phyloP scores from a whole-genome alignment of 2,797 vertebrate genomes.

The Bradypodion ventrale region DNA sequence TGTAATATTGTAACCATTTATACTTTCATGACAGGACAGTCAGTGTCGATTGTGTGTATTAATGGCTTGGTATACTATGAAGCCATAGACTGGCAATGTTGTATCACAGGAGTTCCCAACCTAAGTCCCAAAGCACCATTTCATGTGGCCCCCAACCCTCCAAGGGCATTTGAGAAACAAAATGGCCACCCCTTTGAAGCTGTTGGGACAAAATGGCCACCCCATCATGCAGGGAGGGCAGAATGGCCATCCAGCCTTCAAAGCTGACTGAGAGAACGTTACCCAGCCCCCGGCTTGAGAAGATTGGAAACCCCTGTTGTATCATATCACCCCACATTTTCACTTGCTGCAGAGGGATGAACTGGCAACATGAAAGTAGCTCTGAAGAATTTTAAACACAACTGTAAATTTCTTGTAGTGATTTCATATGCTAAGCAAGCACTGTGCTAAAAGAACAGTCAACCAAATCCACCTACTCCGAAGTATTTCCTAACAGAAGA shows the following conservation, averaged over 20 bases:
- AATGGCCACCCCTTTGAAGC: no score
- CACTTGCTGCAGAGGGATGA: neutral
- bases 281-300: no score
- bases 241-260: no score
- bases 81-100: neutral
- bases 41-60: neutral
- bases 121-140: no score
- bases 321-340: neutral
- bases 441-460: neutral
- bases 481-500: neutral
- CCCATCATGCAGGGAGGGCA: no score
- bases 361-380: neutral
- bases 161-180: no score
- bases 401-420: neutral
- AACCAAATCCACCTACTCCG: neutral
- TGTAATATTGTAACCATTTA: neutral
- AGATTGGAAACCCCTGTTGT: no score
- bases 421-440: neutral
- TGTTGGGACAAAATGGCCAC: no score
- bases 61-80: neutral
- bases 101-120: no score
- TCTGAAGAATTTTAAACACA: neutral
- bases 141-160: no score
- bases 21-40: neutral
- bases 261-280: no score